Evolutionary conservation across 2,797 vertebrate species (phyloP).

Genomic region (Hipposideros larvatus): DNA sequence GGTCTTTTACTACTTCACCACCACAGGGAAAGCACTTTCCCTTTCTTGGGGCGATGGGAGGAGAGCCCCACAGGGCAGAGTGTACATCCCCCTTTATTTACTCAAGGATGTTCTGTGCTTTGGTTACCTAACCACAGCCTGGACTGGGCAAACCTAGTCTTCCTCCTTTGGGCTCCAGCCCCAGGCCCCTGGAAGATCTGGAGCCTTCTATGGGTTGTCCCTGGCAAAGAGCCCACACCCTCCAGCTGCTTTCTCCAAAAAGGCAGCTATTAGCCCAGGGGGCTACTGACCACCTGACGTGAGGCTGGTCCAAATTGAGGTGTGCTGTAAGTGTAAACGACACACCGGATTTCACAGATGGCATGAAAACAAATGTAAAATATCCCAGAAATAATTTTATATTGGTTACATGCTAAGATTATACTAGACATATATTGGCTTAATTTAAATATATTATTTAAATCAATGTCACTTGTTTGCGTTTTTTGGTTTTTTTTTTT

Average conservation of each 20-base stretch:
- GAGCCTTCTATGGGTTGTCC: rapidly evolving
- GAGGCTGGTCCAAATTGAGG: not conserved
- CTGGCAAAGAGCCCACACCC: not conserved
- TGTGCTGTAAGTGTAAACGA: not conserved
- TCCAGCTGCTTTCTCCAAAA: not conserved
- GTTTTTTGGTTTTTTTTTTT: not conserved
- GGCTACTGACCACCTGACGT: not conserved
- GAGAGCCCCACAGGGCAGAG: not conserved
- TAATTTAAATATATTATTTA: not conserved
- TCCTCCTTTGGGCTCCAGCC: not conserved
- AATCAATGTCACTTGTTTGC: not conserved
- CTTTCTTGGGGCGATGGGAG: not conserved
- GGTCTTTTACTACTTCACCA: not conserved
- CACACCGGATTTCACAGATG: not conserved
- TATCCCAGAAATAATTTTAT: not conserved
- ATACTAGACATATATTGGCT: not conserved
- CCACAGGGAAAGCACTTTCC: not conserved
- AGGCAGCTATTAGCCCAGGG: not conserved
- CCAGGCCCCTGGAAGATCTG: not conserved
- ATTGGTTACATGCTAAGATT: not conserved
- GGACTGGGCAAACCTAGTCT: not conserved
- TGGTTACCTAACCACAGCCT: not conserved
- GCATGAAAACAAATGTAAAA: not conserved
- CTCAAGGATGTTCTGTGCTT: not conserved
- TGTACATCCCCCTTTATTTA: not conserved